phyloP scores from a whole-genome alignment of 2,113 vertebrate species.

The Terrapene triunguis region DNA sequence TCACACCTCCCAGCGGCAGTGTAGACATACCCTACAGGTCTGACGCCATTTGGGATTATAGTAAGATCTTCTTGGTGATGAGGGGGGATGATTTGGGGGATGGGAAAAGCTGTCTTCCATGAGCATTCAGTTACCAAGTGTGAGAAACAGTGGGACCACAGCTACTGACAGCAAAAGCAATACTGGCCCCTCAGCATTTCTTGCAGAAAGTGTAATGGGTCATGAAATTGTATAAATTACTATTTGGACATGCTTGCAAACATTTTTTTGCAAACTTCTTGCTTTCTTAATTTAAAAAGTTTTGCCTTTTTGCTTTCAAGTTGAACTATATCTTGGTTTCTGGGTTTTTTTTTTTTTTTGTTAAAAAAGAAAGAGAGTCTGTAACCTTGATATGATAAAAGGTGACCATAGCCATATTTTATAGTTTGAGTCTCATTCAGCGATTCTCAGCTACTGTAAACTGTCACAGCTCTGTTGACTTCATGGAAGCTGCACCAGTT shows the following conservation, averaged over 20 bases:
- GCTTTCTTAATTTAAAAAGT: conserved; percentile 58
- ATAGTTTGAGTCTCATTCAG: conserved; percentile 48
- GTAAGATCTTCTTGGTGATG: not conserved
- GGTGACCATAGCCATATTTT: not conserved
- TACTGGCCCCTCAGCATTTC: conserved; percentile 15
- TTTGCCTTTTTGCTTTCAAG: conserved; percentile 52
- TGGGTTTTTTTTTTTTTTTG: not conserved
- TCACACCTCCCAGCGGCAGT: not conserved
- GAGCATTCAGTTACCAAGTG: not conserved
- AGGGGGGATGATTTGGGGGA: not conserved
- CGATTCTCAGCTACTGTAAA: conserved; percentile 14
- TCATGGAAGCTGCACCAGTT: conserved; percentile 16
- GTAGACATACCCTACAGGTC: not conserved
- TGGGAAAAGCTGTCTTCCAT: not conserved
- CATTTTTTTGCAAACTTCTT: conserved; percentile 69
- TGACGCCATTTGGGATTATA: not conserved
- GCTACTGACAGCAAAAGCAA: not conserved
- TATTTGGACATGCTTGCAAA: conserved; percentile 35
- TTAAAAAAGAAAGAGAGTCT: too few relatives aligned
- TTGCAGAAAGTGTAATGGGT: conserved; percentile 74
- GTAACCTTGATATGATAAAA: not conserved
- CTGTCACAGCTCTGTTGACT: conserved; percentile 23
- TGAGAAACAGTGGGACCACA: not conserved
- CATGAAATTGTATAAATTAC: conserved; percentile 75
- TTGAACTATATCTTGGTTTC: conserved; percentile 29